phyloP scores from a whole-genome alignment of 2,113 vertebrate genomes.

The Cavia aperea region DNA sequence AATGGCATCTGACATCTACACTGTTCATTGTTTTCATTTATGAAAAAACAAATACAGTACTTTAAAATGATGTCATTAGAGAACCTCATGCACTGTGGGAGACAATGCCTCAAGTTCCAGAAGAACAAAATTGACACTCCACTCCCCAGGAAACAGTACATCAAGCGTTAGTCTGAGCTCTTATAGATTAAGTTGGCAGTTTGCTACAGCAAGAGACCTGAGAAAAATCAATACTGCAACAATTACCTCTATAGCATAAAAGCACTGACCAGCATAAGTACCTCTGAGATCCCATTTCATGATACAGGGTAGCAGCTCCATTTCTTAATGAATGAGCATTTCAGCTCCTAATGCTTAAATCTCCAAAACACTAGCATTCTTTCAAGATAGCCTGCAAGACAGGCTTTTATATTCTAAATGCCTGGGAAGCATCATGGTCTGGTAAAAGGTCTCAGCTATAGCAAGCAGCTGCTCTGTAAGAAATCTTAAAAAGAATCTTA shows the following conservation, averaged over 20 bases:
- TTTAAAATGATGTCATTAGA: slow-evolving; percentile 87
- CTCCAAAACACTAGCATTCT: slow-evolving; percentile 78
- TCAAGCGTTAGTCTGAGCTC: slow-evolving; percentile 85
- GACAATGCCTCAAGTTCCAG: slow-evolving; percentile 85
- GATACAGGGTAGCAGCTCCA: slow-evolving; percentile 76
- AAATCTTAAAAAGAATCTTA: slow-evolving; percentile 66
- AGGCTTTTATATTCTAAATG: slow-evolving; percentile 82
- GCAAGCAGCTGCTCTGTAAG: slow-evolving; percentile 79
- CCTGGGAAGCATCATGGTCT: slow-evolving; percentile 80
- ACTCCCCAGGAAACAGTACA: slow-evolving; percentile 84
- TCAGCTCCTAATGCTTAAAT: slow-evolving; percentile 83
- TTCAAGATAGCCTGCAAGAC: slow-evolving; percentile 75
- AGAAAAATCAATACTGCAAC: slow-evolving; percentile 76
- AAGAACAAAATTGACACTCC: slow-evolving; percentile 85
- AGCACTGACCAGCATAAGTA: slow-evolving; percentile 84
- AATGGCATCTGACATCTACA: slow-evolving; percentile 85
- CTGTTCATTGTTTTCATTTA: slow-evolving; percentile 84
- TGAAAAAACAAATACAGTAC: slow-evolving; percentile 88
- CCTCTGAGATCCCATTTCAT: slow-evolving; percentile 82
- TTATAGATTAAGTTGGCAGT: slow-evolving; percentile 80
- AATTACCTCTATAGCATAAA: slow-evolving; percentile 89
- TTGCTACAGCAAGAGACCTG: slow-evolving; percentile 79
- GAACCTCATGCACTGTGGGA: slow-evolving; percentile 83
- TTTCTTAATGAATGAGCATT: slow-evolving; percentile 83
- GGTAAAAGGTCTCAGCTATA: slow-evolving; percentile 81